Percentiles rank a stretch among this genome's conserved stretches.
Conservation (phyloP, 2,797 vertebrate genomes). For the Gallinago stenura region DNA sequence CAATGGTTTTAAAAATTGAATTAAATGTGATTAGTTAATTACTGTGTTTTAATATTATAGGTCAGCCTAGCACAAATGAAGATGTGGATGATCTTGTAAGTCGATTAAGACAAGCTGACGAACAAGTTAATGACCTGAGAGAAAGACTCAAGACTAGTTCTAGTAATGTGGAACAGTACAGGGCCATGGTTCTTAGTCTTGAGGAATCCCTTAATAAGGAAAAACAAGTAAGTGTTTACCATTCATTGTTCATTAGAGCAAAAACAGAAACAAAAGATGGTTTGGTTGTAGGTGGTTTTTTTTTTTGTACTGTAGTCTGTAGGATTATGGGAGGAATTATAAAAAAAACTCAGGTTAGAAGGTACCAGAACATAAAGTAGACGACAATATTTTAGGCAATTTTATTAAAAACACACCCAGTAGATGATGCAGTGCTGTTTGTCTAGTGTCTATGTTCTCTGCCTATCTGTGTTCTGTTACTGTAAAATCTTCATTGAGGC, state of each 20-base stretch:
- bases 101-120: constrained; percentile 87
- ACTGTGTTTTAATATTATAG: constrained; percentile 64
- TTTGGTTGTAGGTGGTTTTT: not conserved
- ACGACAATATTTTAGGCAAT: not conserved
- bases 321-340: not conserved
- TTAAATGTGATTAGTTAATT: not conserved
- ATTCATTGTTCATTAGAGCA: not conserved
- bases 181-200: constrained; percentile 90
- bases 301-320: not conserved
- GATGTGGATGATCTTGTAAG: constrained; percentile 87
- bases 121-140: constrained; percentile 85
- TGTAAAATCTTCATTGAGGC: not conserved
- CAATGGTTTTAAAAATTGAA: not conserved
- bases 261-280: not conserved
- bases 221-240: constrained; percentile 86
- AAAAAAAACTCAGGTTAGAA: not conserved
- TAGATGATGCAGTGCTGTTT: not conserved
- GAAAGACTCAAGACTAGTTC: constrained; percentile 86
- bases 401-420: not conserved
- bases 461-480: not conserved
- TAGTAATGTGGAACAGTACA: constrained; percentile 91
- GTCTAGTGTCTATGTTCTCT: not conserved
- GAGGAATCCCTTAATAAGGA: constrained; percentile 95
- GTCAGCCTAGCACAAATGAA: constrained; percentile 77
- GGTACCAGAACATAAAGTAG: not conserved